Conservation (phyloP, 2,888 invertebrate species). For the Caenorhabditis doughertyi region DNA sequence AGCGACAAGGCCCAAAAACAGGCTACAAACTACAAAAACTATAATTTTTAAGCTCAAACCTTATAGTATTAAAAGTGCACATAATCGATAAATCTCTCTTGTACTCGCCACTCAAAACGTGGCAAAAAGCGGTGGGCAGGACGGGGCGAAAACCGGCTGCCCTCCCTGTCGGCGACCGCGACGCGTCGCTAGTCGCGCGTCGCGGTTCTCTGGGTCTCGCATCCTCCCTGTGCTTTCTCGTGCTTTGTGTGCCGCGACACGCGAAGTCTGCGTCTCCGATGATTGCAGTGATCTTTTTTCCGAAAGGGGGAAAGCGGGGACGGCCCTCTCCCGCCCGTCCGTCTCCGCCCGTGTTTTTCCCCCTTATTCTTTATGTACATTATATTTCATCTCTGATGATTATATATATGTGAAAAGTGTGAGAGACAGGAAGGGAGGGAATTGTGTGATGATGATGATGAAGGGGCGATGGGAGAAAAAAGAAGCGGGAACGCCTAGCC, state of each 20-base stretch:
- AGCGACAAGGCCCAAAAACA: not conserved
- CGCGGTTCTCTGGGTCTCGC: conserved; percentile 57
- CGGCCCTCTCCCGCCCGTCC: not conserved
- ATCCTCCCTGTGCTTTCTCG: conserved; percentile 41
- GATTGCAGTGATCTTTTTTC: not conserved
- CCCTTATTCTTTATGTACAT: conserved; percentile 53
- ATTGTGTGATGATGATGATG: too few species aligned
- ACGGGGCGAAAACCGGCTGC: conserved; percentile 17
- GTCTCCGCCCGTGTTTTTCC: conserved; percentile 40
- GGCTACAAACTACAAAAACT: not conserved
- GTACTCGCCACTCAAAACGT: conserved; percentile 1
- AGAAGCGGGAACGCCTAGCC: too few species aligned
- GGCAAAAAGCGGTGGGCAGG: conserved; percentile 21
- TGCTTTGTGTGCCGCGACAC: conserved; percentile 12
- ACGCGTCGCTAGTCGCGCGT: conserved; percentile 65
- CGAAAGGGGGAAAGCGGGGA: too few species aligned
- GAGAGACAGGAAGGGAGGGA: too few species aligned
- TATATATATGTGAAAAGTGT: not conserved
- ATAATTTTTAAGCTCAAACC: too few species aligned
- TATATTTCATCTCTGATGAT: conserved; percentile 50
- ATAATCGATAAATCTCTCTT: not conserved
- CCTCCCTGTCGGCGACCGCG: conserved; percentile 65
- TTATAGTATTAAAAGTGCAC: too few species aligned
- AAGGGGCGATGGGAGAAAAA: too few species aligned
- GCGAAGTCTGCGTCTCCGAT: conserved; percentile 32